These are phyloP conservation scores for Xenopus laevis DNA, from an alignment of 2,113 vertebrate genomes.

Conservation along the genomic window DNA sequence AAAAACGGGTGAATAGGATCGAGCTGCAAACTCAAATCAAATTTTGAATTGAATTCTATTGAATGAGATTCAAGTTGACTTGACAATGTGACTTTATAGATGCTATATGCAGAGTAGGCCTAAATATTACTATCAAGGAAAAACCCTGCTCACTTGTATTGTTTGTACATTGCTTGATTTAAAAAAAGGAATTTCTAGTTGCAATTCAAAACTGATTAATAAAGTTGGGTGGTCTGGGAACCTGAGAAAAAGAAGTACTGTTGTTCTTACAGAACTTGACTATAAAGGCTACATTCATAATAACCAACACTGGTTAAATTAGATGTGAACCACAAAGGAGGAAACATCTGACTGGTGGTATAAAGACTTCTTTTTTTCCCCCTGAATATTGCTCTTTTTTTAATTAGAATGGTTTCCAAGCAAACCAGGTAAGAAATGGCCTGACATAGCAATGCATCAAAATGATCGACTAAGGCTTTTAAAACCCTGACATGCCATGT, in stretches of 20 bases:
- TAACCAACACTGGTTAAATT: constrained; percentile 55
- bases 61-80: too few relatives aligned
- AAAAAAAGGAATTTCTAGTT: constrained; percentile 27
- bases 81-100: not conserved
- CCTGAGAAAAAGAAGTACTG: constrained; percentile 37
- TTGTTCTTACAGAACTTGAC: constrained; percentile 46
- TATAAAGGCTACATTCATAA: constrained; percentile 62
- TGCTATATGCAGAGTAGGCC: constrained; percentile 1
- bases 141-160: not conserved
- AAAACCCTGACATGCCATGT: constrained; percentile 65
- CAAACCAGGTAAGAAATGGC: constrained; percentile 67
- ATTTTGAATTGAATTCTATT: too few relatives aligned
- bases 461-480: constrained; percentile 64
- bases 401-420: constrained; percentile 58
- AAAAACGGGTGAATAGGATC: too few relatives aligned
- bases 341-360: constrained; percentile 54
- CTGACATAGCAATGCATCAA: constrained; percentile 53
- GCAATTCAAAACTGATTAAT: constrained; percentile 51
- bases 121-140: constrained; percentile 14
- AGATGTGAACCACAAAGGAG: constrained; percentile 52
- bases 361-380: constrained; percentile 61
- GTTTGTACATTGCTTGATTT: not conserved
- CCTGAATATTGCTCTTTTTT: constrained; percentile 55
- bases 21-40: too few relatives aligned
- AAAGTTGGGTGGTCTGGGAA: constrained; percentile 38